These are phyloP conservation scores for Digitonthophagus gazella DNA, from an alignment of 2,888 invertebrate genomes.

Conservation along the genomic window DNA sequence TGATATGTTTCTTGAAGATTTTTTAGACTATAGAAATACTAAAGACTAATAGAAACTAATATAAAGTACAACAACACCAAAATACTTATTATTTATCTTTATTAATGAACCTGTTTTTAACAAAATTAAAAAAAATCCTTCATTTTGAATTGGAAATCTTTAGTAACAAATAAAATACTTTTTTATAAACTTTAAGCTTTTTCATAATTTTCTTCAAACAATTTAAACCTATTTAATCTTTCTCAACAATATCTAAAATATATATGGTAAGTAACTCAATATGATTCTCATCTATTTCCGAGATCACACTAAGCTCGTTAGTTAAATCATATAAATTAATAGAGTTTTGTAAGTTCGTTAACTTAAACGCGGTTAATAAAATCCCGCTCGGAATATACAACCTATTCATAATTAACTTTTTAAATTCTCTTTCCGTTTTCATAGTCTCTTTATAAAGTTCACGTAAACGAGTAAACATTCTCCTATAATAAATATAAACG, in stretches of 20 bases:
- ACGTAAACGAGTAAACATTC: slow-evolving; percentile 40
- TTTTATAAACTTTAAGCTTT: no score
- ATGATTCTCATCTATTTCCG: slow-evolving; percentile 41
- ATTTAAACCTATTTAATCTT: no score
- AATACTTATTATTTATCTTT: no score
- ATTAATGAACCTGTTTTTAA: no score
- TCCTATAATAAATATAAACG: slow-evolving; percentile 37
- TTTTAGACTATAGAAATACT: no score
- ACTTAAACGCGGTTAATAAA: slow-evolving; percentile 38
- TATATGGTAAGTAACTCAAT: slow-evolving; percentile 37
- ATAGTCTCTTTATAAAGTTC: slow-evolving; percentile 37
- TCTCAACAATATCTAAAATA: slow-evolving; percentile 30
- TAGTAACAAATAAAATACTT: no score
- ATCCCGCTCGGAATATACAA: slow-evolving; percentile 43
- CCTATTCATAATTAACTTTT: slow-evolving; percentile 38
- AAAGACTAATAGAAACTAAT: no score
- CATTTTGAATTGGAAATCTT: no score
- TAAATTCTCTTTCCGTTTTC: slow-evolving; percentile 37
- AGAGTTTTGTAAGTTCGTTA: slow-evolving; percentile 38
- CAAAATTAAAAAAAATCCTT: no score
- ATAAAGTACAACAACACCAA: no score
- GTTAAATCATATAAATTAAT: slow-evolving; percentile 34
- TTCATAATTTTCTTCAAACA: no score
- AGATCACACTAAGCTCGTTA: slow-evolving; percentile 37
- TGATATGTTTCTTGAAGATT: no score